Percentiles rank a stretch among this genome's conserved stretches.
Evolutionary conservation across 2,113 vertebrate genomes (phyloP).

Genomic region (Maylandia zebra): DNA sequence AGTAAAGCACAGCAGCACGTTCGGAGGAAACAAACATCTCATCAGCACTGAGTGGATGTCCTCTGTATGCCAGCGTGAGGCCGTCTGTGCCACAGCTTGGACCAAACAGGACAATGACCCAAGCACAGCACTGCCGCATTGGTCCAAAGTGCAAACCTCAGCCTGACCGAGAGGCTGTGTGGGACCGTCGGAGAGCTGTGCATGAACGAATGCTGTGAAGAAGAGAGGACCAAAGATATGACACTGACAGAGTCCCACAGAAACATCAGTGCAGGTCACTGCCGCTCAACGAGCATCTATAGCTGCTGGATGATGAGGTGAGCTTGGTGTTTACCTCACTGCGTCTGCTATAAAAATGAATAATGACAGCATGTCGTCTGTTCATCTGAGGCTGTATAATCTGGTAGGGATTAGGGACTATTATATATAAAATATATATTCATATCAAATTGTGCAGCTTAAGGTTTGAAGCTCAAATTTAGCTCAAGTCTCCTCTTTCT

Average conservation of each 20-base stretch:
- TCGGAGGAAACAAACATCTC: not conserved
- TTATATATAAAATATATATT: not conserved
- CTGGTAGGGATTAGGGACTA: not conserved
- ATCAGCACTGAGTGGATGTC: not conserved
- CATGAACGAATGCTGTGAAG: not conserved
- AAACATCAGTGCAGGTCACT: not conserved
- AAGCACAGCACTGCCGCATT: not conserved
- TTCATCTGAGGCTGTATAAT: not conserved
- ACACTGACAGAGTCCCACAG: not conserved
- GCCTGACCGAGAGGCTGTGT: not conserved
- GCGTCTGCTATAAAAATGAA: not conserved
- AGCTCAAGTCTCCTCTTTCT: not conserved
- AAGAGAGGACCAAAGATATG: not conserved
- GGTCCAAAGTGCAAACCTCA: not conserved
- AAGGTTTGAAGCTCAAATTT: not conserved
- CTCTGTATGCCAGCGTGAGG: not conserved
- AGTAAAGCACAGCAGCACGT: not conserved
- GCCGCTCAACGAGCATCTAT: not conserved
- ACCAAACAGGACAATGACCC: not conserved
- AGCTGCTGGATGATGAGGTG: not conserved
- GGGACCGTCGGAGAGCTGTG: not conserved
- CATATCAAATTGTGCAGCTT: not conserved
- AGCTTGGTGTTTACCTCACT: not conserved
- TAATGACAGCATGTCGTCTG: not conserved
- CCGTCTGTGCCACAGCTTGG: not conserved